These are phyloP conservation scores for Epinephelus cyanopodus DNA, from an alignment of 2,113 vertebrate species.

Conservation along the genomic window DNA sequence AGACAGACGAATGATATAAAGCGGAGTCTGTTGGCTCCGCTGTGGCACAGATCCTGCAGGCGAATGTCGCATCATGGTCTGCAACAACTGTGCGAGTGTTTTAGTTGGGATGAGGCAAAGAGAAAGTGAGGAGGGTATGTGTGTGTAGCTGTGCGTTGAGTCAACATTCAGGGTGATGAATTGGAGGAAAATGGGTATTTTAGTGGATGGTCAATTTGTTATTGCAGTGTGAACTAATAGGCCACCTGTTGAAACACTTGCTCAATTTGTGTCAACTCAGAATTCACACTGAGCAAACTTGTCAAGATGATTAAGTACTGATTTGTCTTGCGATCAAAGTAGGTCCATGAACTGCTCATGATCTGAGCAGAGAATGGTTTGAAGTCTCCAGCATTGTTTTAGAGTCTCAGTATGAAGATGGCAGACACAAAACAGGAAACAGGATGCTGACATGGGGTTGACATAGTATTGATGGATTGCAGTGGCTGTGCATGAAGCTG, in stretches of 20 bases:
- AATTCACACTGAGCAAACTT: neutral
- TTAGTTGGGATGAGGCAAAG: neutral
- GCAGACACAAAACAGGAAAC: neutral
- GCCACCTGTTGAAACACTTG: neutral
- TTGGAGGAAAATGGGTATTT: neutral
- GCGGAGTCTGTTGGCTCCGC: slow-evolving; percentile 1
- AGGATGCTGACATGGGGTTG: neutral
- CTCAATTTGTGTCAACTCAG: neutral
- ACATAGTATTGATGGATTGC: neutral
- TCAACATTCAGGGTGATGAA: neutral
- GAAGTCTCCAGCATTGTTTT: neutral
- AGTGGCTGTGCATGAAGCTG: neutral
- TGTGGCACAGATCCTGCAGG: neutral
- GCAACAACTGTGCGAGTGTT: neutral
- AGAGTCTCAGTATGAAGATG: neutral
- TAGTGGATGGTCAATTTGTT: neutral
- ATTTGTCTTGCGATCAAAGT: slow-evolving; percentile 71
- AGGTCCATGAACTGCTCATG: slow-evolving; percentile 66
- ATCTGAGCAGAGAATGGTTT: neutral
- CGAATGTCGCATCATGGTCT: neutral
- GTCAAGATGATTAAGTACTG: neutral
- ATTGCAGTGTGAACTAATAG: neutral
- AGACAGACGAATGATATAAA: neutral
- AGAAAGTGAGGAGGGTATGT: neutral
- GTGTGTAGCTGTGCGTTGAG: neutral